These are phyloP conservation scores for Stenchaetothrips biformis DNA, from an alignment of 2,888 invertebrate species.

Conservation along the genomic window DNA sequence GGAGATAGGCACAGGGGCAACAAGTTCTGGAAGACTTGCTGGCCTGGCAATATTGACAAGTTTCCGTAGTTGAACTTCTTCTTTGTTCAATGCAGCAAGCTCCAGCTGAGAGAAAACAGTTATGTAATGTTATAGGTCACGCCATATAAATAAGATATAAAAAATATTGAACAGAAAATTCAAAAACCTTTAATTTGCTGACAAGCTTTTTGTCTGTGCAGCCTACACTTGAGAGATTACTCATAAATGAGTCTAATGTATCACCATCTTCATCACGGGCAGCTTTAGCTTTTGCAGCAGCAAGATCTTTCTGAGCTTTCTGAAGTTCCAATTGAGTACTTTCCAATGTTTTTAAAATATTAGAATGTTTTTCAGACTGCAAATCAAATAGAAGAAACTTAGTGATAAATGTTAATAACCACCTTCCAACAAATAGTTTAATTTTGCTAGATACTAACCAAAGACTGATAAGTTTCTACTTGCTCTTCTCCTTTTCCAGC, in stretches of 20 bases:
- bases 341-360: conserved; percentile 51
- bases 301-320: conserved; percentile 46
- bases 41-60: conserved; percentile 72
- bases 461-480: conserved; percentile 52
- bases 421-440: conserved; percentile 37
- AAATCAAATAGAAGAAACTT: conserved; percentile 37
- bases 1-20: conserved; percentile 41
- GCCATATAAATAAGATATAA: background rate
- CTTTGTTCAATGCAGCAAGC: conserved; percentile 62
- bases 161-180: too few relatives aligned
- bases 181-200: conserved; percentile 43
- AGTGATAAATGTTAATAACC: conserved; percentile 32
- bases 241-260: conserved; percentile 81
- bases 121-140: conserved; percentile 35
- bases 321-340: conserved; percentile 55
- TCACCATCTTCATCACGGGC: conserved; percentile 55
- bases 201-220: conserved; percentile 62
- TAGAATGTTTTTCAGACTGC: conserved; percentile 58
- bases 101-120: conserved; percentile 50
- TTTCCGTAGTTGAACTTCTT: conserved; percentile 62
- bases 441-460: conserved; percentile 42
- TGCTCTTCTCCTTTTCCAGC: conserved; percentile 53
- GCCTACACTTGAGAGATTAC: conserved; percentile 55
- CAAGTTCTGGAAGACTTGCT: conserved; percentile 54
- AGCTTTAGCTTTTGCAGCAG: conserved; percentile 41